Evolutionary conservation across 2,888 invertebrate genomes (phyloP), one percentile per base, ranked within the genome.

Genomic region (Cremastinae sp.): DNA sequence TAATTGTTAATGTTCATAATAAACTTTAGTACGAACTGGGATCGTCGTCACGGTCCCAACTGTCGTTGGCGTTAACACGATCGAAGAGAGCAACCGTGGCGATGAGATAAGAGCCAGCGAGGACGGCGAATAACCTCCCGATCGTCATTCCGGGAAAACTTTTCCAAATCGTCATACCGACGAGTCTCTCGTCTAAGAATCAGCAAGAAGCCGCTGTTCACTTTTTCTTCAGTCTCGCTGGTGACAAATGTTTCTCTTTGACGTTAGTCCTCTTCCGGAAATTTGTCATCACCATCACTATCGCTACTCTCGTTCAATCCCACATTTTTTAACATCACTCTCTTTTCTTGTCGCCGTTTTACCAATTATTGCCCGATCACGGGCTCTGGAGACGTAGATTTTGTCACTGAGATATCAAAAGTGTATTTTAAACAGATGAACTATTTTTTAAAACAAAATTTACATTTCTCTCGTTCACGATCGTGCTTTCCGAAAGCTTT

Each of bases 11-110:
- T n/a, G n/a, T n/a, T n/a, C n/a, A n/a, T 20, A 18, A 43, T 4
- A 41, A 2, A 62, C 9, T 62, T 55, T 41, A 69, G 58, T 16
- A 79, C 83, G 47, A 81, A 88, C 88, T 87, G 81, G 85, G 83
- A 82, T 88, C 88, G 70, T 88, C 87, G 81, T 88, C 88, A 78
- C 82, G 86, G 81, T 87, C 87, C 88, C 87, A 88, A 72, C 83
- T 86, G 49, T 84, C 84, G 78, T 82, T 87, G 77, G 88, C 88
- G 76, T 85, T 84, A 35, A 84, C 87, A 77, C 82, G 83, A 74
- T 84, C 43, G 39, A 80, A 81, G 62, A 86, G 20, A 2, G 61
- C 81, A 62, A 85, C 83, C 53, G 84, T 83, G 71, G 86, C 81
- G 79, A 70, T 59, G 59, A 88, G 79, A 73, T 84, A 87, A 68